Conservation (phyloP, 2,797 vertebrate species). For the Lemur catta region DNA sequence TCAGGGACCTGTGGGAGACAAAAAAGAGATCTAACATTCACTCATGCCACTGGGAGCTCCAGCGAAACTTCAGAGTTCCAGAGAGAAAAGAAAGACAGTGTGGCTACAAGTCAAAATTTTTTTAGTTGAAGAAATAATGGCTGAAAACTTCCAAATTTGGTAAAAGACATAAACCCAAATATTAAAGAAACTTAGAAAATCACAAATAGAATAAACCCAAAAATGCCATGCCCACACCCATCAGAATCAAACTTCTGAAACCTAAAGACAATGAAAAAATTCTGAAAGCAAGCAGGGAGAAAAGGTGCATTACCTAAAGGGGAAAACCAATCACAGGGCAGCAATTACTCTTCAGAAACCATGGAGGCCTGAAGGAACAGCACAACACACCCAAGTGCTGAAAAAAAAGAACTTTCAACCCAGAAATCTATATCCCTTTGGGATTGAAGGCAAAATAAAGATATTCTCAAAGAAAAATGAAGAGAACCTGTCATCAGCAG, state of each 20-base stretch:
- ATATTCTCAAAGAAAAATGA: background rate
- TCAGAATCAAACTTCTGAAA: background rate
- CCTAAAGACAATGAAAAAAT: background rate
- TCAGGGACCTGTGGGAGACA: too few relatives aligned
- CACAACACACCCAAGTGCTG: background rate
- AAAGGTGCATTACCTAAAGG: background rate
- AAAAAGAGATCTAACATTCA: background rate
- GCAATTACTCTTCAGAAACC: background rate
- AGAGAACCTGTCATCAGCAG: background rate
- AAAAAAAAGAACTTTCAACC: background rate
- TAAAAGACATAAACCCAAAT: background rate
- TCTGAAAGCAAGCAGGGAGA: background rate
- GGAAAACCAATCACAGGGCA: background rate
- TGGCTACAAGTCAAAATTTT: background rate
- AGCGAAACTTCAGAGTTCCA: background rate
- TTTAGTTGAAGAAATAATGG: background rate
- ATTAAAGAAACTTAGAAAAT: background rate
- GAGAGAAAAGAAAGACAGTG: background rate
- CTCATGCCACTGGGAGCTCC: background rate
- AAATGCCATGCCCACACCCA: background rate
- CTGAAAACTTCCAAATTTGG: background rate
- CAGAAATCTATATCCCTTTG: background rate
- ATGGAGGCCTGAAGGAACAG: rapidly evolving
- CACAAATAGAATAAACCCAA: background rate
- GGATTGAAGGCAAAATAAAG: background rate